phyloP scores from a whole-genome alignment of 1,140 invertebrate genomes.

The Idris sp. region DNA sequence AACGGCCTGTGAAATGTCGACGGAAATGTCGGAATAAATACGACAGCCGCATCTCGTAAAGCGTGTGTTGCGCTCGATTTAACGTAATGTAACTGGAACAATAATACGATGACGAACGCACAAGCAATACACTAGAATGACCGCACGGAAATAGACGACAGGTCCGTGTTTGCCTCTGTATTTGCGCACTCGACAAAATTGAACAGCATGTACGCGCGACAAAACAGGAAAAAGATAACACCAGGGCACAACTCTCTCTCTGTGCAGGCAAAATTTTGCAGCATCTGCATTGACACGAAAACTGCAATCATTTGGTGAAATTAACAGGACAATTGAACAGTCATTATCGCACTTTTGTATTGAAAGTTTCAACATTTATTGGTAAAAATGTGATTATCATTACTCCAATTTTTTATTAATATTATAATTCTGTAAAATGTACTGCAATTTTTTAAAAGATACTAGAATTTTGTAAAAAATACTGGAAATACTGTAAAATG shows the following conservation, averaged over 20 bases:
- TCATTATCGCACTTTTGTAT: too few relatives aligned
- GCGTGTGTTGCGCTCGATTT: constrained; percentile 46
- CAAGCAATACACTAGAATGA: constrained; percentile 31
- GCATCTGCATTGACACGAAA: constrained; percentile 8
- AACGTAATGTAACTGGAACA: constrained; percentile 49
- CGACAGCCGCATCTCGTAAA: constrained; percentile 49
- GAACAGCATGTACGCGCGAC: constrained; percentile 1
- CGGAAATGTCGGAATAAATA: constrained; percentile 50
- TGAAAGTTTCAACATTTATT: too few relatives aligned
- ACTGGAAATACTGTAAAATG: neutral
- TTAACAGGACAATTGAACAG: constrained; percentile 7
- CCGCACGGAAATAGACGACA: constrained; percentile 44
- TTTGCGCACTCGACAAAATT: constrained; percentile 33
- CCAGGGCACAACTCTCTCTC: constrained; percentile 5
- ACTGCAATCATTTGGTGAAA: constrained; percentile 5
- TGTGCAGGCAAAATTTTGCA: constrained; percentile 1
- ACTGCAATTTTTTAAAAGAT: neutral
- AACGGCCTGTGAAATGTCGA: constrained; percentile 29
- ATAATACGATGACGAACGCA: constrained; percentile 45
- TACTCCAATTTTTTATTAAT: too few relatives aligned
- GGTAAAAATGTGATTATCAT: too few relatives aligned
- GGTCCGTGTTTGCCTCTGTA: constrained; percentile 11
- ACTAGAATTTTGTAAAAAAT: neutral
- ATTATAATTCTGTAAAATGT: too few relatives aligned
- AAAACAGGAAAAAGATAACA: constrained; percentile 29